phyloP scores from a whole-genome alignment of 1,140 invertebrate species.

The Nephotettix cincticeps region DNA sequence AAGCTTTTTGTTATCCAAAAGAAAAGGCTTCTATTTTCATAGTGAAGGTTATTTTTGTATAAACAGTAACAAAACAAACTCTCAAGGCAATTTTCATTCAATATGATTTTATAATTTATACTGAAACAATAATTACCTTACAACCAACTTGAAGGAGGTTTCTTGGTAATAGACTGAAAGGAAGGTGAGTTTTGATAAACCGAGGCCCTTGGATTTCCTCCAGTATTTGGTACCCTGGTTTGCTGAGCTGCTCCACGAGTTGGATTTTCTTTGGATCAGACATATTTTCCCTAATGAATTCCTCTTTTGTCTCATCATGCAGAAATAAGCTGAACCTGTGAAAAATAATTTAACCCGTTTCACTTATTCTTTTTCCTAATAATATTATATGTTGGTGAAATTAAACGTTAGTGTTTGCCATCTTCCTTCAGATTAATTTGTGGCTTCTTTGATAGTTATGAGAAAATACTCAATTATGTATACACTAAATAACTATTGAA shows the following conservation, averaged over 20 bases:
- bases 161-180: constrained; percentile 61
- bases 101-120: too few species aligned
- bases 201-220: constrained; percentile 51
- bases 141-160: constrained; percentile 49
- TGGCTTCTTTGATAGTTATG: too few species aligned
- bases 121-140: too few species aligned
- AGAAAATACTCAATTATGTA: too few species aligned
- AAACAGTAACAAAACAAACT: too few species aligned
- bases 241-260: constrained; percentile 29
- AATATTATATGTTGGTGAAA: too few species aligned
- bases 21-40: too few species aligned
- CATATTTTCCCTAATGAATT: constrained; percentile 35
- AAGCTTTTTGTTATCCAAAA: too few species aligned
- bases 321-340: constrained; percentile 33
- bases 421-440: background rate
- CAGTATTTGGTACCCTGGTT: constrained; percentile 38
- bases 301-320: constrained; percentile 33
- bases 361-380: background rate
- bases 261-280: constrained; percentile 28
- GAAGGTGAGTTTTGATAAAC: constrained; percentile 71
- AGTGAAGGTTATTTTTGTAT: too few species aligned
- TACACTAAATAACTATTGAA: too few species aligned
- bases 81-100: too few species aligned
- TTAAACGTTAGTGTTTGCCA: background rate
- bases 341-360: background rate